Base-by-base conservation (phyloP, 2,888 invertebrate species). In the Heliconius cydno region DNA sequence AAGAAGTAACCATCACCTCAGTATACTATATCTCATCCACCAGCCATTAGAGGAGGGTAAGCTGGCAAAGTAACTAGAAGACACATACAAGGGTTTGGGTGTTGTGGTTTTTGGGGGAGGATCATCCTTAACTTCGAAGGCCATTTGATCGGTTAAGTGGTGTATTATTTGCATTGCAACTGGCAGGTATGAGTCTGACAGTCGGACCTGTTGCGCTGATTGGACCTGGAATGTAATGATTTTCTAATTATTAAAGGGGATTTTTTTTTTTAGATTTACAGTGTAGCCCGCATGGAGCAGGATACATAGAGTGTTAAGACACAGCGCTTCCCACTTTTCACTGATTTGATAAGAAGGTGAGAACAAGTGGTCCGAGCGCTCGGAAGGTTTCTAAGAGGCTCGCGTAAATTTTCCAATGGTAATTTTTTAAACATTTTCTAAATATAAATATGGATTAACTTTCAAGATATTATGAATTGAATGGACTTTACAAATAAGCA, bases 91-190 rank as follows among this genome's bases (percentile, higher is more conserved):
- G 72, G 85, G 87, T 65, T 77, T 85, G 19, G 83, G 80, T 5
- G 88, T 88, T 3, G 86, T 79, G 57, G 87, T 83, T 7, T 82
- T 82, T 3, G 86, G 84, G 5, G 85, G 86, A 3, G 86, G 83
- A 86, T 93, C 92, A 12, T 93, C 93, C 38, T 86, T 87, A 9
- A 85, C 84, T 75, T 96, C 96, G 86, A 93, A 96, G 10, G 96
- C 95, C 96, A 96, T 96, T 83, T 96, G 93, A 87, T 96, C 96
- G 0, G 96, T 96, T 30, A 96, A 89, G 84, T 96, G 96, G 0
- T 96, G 96, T 78, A 96, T 95, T 70, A 97, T 94, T 88, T 97
- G 97, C 96, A 97, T 96, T 0, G 96, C 95, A 1, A 96, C 96
- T 1, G 97, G 97, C 0, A 97, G 94, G 88, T 96, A 97, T 4